phyloP scores from a whole-genome alignment of 1,140 invertebrate genomes.

The Drosophila triauraria region DNA sequence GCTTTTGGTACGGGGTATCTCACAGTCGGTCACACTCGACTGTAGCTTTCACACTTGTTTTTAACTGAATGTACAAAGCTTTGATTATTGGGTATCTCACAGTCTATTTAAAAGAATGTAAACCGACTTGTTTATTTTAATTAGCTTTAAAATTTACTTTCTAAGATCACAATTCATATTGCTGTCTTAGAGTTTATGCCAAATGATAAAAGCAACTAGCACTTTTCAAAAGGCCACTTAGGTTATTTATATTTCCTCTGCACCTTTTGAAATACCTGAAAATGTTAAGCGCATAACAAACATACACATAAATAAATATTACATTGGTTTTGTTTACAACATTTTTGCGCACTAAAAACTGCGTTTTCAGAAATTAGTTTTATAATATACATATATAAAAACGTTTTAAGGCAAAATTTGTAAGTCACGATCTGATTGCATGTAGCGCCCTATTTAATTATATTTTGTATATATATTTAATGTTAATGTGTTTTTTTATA shows the following conservation, averaged over 20 bases:
- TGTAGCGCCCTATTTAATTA: constrained; percentile 53
- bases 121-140: background rate
- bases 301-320: constrained; percentile 9
- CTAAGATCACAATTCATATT: constrained; percentile 75
- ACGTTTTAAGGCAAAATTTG: constrained; percentile 67
- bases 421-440: constrained; percentile 78
- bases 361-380: constrained; percentile 11
- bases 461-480: constrained; percentile 33
- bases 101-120: background rate
- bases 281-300: constrained; percentile 18
- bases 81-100: too few relatives aligned
- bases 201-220: constrained; percentile 61
- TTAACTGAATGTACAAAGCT: too few relatives aligned
- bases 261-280: constrained; percentile 26
- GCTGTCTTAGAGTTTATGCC: constrained; percentile 61
- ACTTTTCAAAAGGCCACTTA: constrained; percentile 7
- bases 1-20: too few relatives aligned
- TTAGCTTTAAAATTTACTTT: constrained; percentile 37
- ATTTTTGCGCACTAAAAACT: constrained; percentile 52
- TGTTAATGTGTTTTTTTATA: constrained; percentile 46
- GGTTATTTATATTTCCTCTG: constrained; percentile 15
- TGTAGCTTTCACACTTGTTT: too few relatives aligned
- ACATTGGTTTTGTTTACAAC: constrained; percentile 38
- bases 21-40: too few relatives aligned
- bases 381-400: constrained; percentile 35